Conservation (phyloP, 1,140 invertebrate genomes). For the Halictus rubicundus region DNA sequence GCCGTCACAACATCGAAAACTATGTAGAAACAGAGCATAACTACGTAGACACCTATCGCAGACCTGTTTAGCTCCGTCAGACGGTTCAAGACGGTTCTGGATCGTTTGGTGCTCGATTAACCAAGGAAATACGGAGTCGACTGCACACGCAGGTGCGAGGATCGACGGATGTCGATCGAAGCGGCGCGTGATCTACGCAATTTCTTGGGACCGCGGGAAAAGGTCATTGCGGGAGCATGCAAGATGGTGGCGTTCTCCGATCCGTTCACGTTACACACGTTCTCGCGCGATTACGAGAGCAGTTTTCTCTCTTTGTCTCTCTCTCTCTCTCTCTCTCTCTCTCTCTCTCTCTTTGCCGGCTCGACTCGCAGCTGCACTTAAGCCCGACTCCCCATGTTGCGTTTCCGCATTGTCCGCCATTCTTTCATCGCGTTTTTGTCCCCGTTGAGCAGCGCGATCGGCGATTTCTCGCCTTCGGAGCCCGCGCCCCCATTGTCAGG, state of each 20-base stretch:
- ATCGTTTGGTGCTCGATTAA: too few relatives aligned
- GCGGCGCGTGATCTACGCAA: slow-evolving; percentile 20
- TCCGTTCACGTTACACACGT: slow-evolving; percentile 11
- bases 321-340: slow-evolving; percentile 1
- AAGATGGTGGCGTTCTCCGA: slow-evolving; percentile 18
- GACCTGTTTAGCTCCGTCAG: too few relatives aligned
- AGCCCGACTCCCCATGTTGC: slow-evolving; percentile 16
- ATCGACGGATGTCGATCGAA: too few relatives aligned
- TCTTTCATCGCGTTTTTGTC: slow-evolving; percentile 22
- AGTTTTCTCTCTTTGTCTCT: neutral
- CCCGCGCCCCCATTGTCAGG: neutral
- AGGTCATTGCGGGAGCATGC: slow-evolving; percentile 38
- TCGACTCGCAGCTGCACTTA: slow-evolving; percentile 34
- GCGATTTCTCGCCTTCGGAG: slow-evolving; percentile 33
- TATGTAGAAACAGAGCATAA: too few relatives aligned
- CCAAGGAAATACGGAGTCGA: too few relatives aligned
- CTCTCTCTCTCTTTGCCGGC: neutral
- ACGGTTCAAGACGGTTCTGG: too few relatives aligned
- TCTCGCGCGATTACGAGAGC: slow-evolving; percentile 37
- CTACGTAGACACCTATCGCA: too few relatives aligned
- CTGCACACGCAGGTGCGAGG: too few relatives aligned
- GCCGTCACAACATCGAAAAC: too few relatives aligned
- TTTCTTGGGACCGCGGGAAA: slow-evolving; percentile 33
- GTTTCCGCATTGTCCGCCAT: slow-evolving; percentile 49
- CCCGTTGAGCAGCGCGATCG: neutral